Conservation (phyloP, 2,888 invertebrate genomes). For the Idaea biselata region DNA sequence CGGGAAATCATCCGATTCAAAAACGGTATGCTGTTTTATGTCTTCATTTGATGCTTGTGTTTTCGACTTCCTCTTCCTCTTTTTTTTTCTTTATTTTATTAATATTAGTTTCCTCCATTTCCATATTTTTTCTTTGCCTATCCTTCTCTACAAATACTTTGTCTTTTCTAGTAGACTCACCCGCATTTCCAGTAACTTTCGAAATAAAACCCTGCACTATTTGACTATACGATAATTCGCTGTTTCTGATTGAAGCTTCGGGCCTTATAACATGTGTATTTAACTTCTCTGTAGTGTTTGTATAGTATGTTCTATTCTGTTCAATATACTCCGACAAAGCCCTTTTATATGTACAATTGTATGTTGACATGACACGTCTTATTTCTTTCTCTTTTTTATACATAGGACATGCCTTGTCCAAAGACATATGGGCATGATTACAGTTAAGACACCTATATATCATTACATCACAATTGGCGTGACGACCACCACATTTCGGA, state of each 20-base stretch:
- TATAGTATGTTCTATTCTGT: background rate
- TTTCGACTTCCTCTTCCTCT: too few relatives aligned
- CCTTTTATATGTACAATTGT: slow-evolving; percentile 22
- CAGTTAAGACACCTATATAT: slow-evolving; percentile 24
- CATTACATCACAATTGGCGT: slow-evolving; percentile 23
- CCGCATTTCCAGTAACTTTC: background rate
- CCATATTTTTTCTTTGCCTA: too few relatives aligned
- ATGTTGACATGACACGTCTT: slow-evolving; percentile 23
- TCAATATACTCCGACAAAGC: slow-evolving; percentile 8
- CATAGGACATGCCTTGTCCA: slow-evolving; percentile 25
- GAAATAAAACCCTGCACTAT: background rate
- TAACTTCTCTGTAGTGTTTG: too few relatives aligned
- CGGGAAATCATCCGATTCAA: too few relatives aligned
- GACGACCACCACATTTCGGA: slow-evolving; percentile 22
- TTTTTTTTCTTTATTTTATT: too few relatives aligned
- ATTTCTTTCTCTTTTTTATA: slow-evolving; percentile 29
- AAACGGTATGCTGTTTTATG: too few relatives aligned
- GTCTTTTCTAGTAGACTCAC: too few relatives aligned
- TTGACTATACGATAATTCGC: background rate
- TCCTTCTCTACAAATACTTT: too few relatives aligned
- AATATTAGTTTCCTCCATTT: too few relatives aligned
- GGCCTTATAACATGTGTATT: background rate
- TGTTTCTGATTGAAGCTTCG: background rate
- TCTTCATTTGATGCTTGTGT: too few relatives aligned
- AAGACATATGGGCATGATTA: slow-evolving; percentile 21